Evolutionary conservation across 2,113 vertebrate species (phyloP).

Genomic region (Boulengeromyrus knoepffleri): DNA sequence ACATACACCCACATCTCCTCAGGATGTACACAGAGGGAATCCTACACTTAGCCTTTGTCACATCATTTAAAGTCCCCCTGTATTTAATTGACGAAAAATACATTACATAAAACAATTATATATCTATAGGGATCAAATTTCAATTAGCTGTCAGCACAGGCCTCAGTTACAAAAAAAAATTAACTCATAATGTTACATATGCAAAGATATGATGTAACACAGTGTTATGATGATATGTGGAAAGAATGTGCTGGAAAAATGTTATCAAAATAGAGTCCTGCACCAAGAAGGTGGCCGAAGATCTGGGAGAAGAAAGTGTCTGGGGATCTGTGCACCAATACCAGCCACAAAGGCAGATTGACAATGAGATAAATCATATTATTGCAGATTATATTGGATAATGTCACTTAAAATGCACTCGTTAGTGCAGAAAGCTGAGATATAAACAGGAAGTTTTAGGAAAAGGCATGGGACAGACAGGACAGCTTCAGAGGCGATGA

Average conservation of each 20-base stretch:
- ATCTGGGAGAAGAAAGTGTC: background rate
- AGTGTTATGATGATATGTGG: background rate
- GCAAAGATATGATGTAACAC: background rate
- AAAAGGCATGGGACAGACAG: background rate
- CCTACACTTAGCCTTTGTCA: background rate
- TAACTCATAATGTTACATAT: background rate
- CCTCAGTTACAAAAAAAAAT: background rate
- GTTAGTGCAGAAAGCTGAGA: background rate
- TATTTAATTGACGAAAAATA: background rate
- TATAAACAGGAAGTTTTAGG: background rate
- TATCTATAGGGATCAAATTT: background rate
- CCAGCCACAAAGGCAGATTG: background rate
- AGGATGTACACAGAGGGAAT: background rate
- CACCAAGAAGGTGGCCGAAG: background rate
- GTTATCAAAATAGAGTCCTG: background rate
- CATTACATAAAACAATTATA: background rate
- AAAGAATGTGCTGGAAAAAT: background rate
- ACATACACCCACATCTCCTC: background rate
- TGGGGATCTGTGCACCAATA: background rate
- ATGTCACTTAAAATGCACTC: background rate
- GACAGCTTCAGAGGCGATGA: background rate
- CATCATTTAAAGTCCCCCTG: background rate
- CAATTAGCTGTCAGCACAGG: background rate
- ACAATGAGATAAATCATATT: background rate
- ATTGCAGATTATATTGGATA: background rate